A percentile compares a stretch with the other conserved stretches of the same genome.
Evolutionary conservation across 2,888 invertebrate genomes (phyloP).

Genomic region (Drosophila anomalata): DNA sequence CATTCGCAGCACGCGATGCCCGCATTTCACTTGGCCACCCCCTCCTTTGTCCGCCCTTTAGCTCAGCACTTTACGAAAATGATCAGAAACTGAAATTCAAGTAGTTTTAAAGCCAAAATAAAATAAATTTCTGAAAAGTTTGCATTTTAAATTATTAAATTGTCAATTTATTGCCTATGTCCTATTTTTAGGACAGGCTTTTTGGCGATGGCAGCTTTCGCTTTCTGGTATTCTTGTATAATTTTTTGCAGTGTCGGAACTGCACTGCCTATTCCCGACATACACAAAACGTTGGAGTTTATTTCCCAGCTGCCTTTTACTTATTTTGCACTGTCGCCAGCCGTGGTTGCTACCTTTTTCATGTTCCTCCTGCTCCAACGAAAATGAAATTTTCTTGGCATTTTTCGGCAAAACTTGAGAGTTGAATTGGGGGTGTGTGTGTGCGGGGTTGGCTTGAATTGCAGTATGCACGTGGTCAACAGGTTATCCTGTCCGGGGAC

Average conservation of each 20-base stretch:
- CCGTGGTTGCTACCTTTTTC: conserved; percentile 70
- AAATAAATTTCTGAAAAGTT: background rate
- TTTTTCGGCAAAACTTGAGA: conserved; percentile 74
- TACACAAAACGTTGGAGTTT: conserved; percentile 71
- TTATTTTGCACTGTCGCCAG: conserved; percentile 54
- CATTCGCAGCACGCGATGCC: conserved; percentile 78
- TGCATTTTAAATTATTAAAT: background rate
- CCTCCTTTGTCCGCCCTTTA: conserved; percentile 8
- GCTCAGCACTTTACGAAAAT: background rate
- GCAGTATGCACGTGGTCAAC: conserved; percentile 79
- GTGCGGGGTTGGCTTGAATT: conserved; percentile 49
- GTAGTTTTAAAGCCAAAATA: background rate
- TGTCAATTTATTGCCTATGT: no score
- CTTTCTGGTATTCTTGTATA: background rate
- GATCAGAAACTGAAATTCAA: background rate
- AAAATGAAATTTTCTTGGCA: conserved; percentile 79
- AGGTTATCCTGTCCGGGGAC: conserved; percentile 72
- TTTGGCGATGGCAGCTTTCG: background rate
- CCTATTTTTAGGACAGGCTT: no score
- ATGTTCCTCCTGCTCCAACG: conserved; percentile 49
- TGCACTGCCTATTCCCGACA: conserved; percentile 39
- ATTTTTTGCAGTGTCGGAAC: conserved; percentile 1
- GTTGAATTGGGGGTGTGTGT: conserved; percentile 29
- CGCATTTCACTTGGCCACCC: conserved; percentile 63
- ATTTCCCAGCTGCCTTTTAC: conserved; percentile 70